Base-by-base conservation (phyloP, 2,888 invertebrate genomes). In the Heliconius ismenius region DNA sequence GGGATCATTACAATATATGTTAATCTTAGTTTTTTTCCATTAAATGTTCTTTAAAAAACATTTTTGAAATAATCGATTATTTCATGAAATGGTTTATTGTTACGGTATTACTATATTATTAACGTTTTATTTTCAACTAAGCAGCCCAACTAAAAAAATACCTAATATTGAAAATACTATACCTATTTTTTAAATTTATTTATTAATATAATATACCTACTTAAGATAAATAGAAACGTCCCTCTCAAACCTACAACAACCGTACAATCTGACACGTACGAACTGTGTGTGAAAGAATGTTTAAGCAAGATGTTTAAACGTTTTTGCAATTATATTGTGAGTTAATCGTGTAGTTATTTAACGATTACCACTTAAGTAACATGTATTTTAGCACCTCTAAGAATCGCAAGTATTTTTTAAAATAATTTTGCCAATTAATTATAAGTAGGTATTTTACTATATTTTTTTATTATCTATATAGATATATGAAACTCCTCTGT, bases 261-360 rank as follows among this genome's bases (percentile, higher is more conserved):
- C 4, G 60, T 60, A 60, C n/a, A 24, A 10, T 28, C 63, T 32
- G 32, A 64, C 63, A 64, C 63, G 32, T 64, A 28, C 63, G 9
- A 18, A 28, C 18, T 9, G 63, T 32, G 63, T 64, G 63, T 32
- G 63, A 32, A 32, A 64, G 63, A 64, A 64, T 64, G 63, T 10
- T 64, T 21, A 28, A 32, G 26, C 28, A 64, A 64, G 63, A 64
- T 64, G 63, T 7, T 32, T 64, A 15, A 64, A 32, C 18, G 15
- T 64, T 64, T 64, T 64, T 64, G 63, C 63, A 32, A 64, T 64
- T 64, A 64, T 64, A 64, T 63, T 13, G 24, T 24, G 60, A 60
- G 24, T n/a, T 60, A 60, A 60, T 62, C 32, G 32, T 64, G 63
- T 64, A 64, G 63, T 64, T 64, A 64, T 64, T 64, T 64, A 64